Percentiles rank a stretch among this genome's conserved stretches.
Conservation (phyloP, 2,113 vertebrate species). For the Eurystomus gularis region DNA sequence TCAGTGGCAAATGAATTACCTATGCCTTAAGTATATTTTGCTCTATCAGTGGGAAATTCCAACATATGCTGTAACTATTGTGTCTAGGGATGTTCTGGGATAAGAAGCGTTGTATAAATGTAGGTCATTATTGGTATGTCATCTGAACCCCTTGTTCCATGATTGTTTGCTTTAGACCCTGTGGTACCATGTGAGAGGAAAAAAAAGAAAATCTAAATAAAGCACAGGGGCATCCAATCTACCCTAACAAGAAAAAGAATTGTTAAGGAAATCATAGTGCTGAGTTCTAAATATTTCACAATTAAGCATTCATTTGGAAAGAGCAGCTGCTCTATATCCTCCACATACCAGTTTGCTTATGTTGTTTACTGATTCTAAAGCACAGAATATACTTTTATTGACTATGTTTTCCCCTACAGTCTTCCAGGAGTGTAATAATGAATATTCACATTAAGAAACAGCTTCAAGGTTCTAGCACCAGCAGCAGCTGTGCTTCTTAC, state of each 20-base stretch:
- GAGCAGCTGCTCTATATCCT: slow-evolving; percentile 53
- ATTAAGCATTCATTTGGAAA: slow-evolving; percentile 65
- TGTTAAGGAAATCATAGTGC: slow-evolving; percentile 36
- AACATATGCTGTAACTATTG: not conserved
- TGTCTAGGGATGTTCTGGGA: not conserved
- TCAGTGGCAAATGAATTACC: not conserved
- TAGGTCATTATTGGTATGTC: not conserved
- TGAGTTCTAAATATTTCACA: slow-evolving; percentile 38
- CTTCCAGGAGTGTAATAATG: slow-evolving; percentile 31
- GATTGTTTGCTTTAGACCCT: not conserved
- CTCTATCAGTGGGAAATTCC: not conserved
- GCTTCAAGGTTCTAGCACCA: slow-evolving; percentile 49
- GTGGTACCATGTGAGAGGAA: not conserved
- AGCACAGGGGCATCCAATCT: not conserved
- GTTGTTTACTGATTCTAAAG: slow-evolving; percentile 24
- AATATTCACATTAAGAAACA: slow-evolving; percentile 48
- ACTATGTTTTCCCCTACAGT: not conserved
- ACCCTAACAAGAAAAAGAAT: slow-evolving; percentile 22
- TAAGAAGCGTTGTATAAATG: not conserved
- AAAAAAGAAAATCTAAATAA: not conserved
- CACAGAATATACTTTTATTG: slow-evolving; percentile 31
- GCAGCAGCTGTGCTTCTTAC: slow-evolving; percentile 61
- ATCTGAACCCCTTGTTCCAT: not conserved
- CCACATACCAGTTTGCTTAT: slow-evolving; percentile 6
- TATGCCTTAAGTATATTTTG: not conserved